Evolutionary conservation across 2,113 vertebrate genomes (phyloP).

Genomic region (Cardinalis cardinalis): DNA sequence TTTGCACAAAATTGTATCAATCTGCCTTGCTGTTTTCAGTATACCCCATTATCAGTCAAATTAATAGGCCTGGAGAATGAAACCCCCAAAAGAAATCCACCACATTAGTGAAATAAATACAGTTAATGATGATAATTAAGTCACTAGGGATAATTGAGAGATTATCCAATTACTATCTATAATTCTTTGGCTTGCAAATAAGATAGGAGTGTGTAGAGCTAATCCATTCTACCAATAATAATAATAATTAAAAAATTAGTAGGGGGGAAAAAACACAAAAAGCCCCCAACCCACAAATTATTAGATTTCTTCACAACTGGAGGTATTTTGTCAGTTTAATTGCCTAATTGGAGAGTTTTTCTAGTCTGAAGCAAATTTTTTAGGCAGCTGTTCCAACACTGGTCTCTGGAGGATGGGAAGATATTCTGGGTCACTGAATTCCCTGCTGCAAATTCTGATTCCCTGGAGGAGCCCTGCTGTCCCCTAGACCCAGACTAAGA

Average conservation of each 20-base stretch:
- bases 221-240: constrained; percentile 16
- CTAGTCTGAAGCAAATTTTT: not conserved
- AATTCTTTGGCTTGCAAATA: constrained; percentile 54
- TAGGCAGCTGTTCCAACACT: not conserved
- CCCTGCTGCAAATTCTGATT: not conserved
- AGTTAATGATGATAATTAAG: constrained; percentile 66
- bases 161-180: constrained; percentile 66
- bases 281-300: not conserved
- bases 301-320: not conserved
- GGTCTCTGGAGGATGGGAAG: not conserved
- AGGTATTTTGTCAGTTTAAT: constrained; percentile 6
- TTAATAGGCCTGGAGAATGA: constrained; percentile 44
- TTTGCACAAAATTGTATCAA: not conserved
- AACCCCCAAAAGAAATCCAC: constrained; percentile 57
- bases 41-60: constrained; percentile 37
- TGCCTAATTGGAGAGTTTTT: not conserved
- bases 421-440: not conserved
- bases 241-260: not conserved
- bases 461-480: not conserved
- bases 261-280: not conserved
- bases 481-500: not conserved
- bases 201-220: constrained; percentile 2
- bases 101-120: constrained; percentile 65
- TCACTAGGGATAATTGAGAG: constrained; percentile 60
- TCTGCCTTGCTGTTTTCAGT: constrained; percentile 1